Base-by-base conservation (phyloP, 2,113 vertebrate species). In the Gila orcuttii region DNA sequence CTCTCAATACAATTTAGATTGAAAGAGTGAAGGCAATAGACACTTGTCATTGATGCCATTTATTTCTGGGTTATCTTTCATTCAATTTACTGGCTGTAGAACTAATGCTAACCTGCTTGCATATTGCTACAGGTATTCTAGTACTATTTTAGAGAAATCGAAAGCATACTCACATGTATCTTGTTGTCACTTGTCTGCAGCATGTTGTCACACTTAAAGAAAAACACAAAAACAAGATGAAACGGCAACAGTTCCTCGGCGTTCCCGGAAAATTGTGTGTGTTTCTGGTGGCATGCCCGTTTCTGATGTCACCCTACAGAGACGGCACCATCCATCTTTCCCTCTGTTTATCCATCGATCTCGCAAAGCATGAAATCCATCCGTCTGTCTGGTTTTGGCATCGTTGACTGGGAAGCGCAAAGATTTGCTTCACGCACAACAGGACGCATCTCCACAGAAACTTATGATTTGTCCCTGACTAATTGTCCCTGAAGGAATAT, bases 161-260 rank as follows among this genome's bases (percentile, higher is more conserved):
- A 66, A 47, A 28, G 0, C 45, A 86, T 87, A 93, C 94, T 95
- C 62, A 96, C 95, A 0, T 93, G 94, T 79, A 92, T 89, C 92
- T 94, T 95, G 91, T 93, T 95, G 91, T 96, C 96, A 86, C 89
- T 92, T 90, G 92, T 92, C 19, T 96, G 95, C 94, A 96, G 96
- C 89, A 96, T 96, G 83, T 89, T 92, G 86, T 90, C 88, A 88
- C 87, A 89, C 93, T 94, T 92, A 68, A 92, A 68, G 86, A 89
- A 87, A 87, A 59, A 85, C 45, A 90, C 73, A 79, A 82, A 60
- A 21, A 85, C 74, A 81, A 55, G 47, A 57, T 59, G 12, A 73
- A 59, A 59, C 45, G 33, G 28, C 39, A 60, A 25, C 75, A 64
- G 36, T 81, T 82, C 39, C 82, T 78, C 60, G 17, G 69, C 73